Percentiles rank a stretch among this genome's conserved stretches.
phyloP scores from a whole-genome alignment of 2,797 vertebrate genomes.

The Bucorvus abyssinicus region DNA sequence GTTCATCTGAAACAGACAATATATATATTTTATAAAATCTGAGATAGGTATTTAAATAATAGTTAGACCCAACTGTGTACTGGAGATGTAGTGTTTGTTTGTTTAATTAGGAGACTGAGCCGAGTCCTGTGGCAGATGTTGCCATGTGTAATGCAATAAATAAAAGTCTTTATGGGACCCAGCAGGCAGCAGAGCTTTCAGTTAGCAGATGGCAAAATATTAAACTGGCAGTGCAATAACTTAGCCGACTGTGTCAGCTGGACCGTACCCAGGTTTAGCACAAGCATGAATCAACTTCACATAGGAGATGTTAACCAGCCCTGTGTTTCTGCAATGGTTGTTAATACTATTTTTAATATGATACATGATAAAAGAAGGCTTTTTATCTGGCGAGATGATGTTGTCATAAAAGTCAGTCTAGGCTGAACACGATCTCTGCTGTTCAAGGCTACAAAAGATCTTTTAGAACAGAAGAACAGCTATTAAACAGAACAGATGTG shows the following conservation, averaged over 20 bases:
- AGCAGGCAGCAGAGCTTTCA: constrained; percentile 75
- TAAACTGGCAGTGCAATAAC: constrained; percentile 75
- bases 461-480: not conserved
- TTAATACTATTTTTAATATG: not conserved
- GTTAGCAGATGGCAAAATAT: constrained; percentile 81
- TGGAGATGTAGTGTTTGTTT: constrained; percentile 63
- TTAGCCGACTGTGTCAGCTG: constrained; percentile 69
- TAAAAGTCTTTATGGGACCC: constrained; percentile 80
- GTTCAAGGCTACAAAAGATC: not conserved
- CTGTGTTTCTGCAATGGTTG: not conserved
- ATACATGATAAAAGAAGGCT: not conserved
- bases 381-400: not conserved
- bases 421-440: not conserved
- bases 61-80: constrained; percentile 6
- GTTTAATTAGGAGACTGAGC: constrained; percentile 76
- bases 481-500: not conserved
- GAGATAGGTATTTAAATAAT: constrained; percentile 3
- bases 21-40: constrained; percentile 1
- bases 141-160: constrained; percentile 79
- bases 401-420: not conserved
- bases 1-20: not conserved
- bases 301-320: constrained; percentile 42
- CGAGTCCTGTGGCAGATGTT: constrained; percentile 76
- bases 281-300: constrained; percentile 54
- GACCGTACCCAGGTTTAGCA: constrained; percentile 59